Evolutionary conservation across 2,797 vertebrate genomes (phyloP).

Genomic region (Tachyglossus aculeatus): DNA sequence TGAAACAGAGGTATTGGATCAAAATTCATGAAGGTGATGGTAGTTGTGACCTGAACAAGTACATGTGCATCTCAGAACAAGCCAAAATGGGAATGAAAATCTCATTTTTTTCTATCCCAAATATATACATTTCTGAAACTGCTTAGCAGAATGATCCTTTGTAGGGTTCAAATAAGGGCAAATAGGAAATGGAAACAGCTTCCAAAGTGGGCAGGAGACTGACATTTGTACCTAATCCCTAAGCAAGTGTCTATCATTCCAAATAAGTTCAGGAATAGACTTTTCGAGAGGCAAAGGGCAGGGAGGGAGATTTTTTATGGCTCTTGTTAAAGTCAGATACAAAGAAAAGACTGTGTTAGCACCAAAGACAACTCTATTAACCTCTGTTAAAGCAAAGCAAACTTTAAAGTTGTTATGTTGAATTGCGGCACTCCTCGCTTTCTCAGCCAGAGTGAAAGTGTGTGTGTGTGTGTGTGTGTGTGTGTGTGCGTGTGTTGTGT

Average conservation of each 20-base stretch:
- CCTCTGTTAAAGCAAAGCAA: conserved; percentile 17
- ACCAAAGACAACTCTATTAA: neutral
- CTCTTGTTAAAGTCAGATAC: neutral
- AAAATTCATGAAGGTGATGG: neutral
- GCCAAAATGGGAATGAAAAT: neutral
- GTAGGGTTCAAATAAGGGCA: too few species aligned
- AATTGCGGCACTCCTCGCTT: conserved; percentile 13
- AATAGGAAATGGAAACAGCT: too few species aligned
- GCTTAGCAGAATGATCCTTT: too few species aligned
- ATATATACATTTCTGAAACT: too few species aligned
- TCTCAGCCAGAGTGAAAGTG: conserved; percentile 13
- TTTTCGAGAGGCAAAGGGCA: neutral
- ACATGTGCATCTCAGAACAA: neutral
- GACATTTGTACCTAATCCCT: neutral
- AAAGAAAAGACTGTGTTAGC: neutral
- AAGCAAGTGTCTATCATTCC: neutral
- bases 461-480: neutral
- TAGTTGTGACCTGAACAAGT: neutral
- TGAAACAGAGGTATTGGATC: conserved; percentile 45
- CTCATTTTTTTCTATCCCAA: neutral
- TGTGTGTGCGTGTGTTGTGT: too few species aligned
- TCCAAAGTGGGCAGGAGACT: too few species aligned
- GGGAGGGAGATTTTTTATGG: too few species aligned
- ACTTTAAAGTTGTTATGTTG: conserved; percentile 11
- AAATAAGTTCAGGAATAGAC: neutral